Evolutionary conservation across 2,888 invertebrate species (phyloP).

Genomic region (Thera obeliscata): DNA sequence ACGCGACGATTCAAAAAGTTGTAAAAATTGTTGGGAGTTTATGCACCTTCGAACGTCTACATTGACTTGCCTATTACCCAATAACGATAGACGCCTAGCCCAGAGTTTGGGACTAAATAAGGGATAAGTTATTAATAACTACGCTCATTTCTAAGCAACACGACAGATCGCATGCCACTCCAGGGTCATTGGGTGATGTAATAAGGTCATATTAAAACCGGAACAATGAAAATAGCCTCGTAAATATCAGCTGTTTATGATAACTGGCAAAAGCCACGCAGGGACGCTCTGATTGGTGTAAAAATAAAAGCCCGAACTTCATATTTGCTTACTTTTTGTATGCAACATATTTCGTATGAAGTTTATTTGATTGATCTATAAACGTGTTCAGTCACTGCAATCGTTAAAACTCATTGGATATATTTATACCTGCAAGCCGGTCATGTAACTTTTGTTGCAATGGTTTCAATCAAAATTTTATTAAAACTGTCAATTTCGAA

Average conservation of each 20-base stretch:
- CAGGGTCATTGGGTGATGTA: conserved; percentile 25
- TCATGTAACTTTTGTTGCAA: too few species aligned
- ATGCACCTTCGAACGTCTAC: too few species aligned
- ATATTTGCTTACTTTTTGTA: neutral
- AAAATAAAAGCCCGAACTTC: neutral
- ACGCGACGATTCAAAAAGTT: too few species aligned
- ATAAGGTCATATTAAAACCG: conserved; percentile 15
- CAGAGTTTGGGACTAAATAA: neutral
- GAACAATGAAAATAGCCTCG: conserved; percentile 5
- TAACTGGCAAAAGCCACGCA: conserved; percentile 22
- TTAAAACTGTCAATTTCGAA: too few species aligned
- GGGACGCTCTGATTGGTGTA: neutral
- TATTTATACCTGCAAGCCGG: too few species aligned
- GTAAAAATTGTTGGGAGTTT: too few species aligned
- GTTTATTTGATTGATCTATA: neutral
- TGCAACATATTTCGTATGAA: neutral
- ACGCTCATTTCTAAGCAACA: conserved; percentile 11
- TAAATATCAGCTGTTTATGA: conserved; percentile 26
- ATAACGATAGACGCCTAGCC: neutral
- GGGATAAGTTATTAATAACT: conserved; percentile 1
- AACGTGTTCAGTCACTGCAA: too few species aligned
- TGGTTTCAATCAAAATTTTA: too few species aligned
- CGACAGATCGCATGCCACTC: conserved; percentile 17
- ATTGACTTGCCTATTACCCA: too few species aligned
- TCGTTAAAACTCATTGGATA: too few species aligned